Conservation (phyloP, 1,140 invertebrate genomes). For the Ectropis grisescens region DNA sequence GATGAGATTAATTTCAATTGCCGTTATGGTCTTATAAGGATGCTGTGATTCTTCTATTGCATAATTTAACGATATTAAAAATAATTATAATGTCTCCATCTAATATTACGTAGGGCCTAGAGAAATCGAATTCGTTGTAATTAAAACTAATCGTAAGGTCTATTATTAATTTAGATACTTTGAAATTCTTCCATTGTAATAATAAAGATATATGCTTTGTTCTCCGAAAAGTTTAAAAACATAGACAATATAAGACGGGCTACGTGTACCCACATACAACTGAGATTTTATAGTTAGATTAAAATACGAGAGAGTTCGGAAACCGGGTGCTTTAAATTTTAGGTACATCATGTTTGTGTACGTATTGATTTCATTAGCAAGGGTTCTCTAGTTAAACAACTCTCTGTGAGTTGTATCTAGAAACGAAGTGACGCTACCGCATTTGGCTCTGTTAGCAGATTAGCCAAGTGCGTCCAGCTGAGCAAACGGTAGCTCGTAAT, state of each 20-base stretch:
- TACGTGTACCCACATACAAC: slow-evolving; percentile 52
- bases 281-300: slow-evolving; percentile 56
- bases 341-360: slow-evolving; percentile 51
- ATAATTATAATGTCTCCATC: slow-evolving; percentile 56
- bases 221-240: slow-evolving; percentile 31
- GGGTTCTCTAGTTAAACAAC: slow-evolving; percentile 48
- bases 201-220: slow-evolving; percentile 45
- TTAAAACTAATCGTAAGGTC: slow-evolving; percentile 40
- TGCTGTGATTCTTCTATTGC: slow-evolving; percentile 70
- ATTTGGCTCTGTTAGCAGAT: too few species aligned
- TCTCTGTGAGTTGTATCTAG: background rate
- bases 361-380: slow-evolving; percentile 58
- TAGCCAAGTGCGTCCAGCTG: too few species aligned
- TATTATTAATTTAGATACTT: slow-evolving; percentile 55
- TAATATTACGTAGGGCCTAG: slow-evolving; percentile 62
- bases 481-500: too few species aligned
- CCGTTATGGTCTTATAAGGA: slow-evolving; percentile 62
- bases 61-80: slow-evolving; percentile 56
- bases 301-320: slow-evolving; percentile 63
- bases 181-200: slow-evolving; percentile 55
- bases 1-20: slow-evolving; percentile 62
- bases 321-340: slow-evolving; percentile 68
- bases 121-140: slow-evolving; percentile 60
- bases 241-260: slow-evolving; percentile 59
- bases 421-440: too few species aligned